Evolutionary conservation across 2,888 invertebrate species (phyloP), one percentile per base, ranked within the genome.

Genomic region (Tachina fera): DNA sequence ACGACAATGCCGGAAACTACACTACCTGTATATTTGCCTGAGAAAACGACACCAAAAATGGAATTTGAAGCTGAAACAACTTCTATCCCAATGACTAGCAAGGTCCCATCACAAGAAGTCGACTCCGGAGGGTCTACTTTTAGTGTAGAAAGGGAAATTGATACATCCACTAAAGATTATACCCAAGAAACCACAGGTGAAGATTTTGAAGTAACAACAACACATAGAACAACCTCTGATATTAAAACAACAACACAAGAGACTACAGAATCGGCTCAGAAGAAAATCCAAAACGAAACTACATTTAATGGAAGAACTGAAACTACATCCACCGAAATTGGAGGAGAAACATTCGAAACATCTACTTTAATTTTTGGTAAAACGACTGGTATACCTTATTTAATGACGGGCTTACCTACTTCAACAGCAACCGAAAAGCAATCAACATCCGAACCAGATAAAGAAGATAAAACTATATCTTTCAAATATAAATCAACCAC

Each of bases 321-420:
- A 75, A 53, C 14, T 13, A 47, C 22, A 8, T 1, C 47, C 47
- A 60, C n/a, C n/a, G 9, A 11, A 13, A 43, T 5, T 19, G 65
- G 43, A n/a, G 13, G 1, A 13, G 45, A 31, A 31, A 11, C 13
- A 22, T 56, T 61, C 51, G 75, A 80, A 65, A 84, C 70, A 1
- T 81, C 72, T 10, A 65, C 77, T 22, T 63, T 56, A 9, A 43
- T 82, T 16, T 76, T 79, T 63, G 71, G 82, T 16, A 70, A 85
- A 31, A 84, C 71, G 11, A 85, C 87, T 9, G 81, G 68, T 9
- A 85, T 86, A 47, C 82, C 85, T 2, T 82, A 86, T 71, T 60
- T 74, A 14, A 81, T 78, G 11, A 76, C 49, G 14, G 75, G 79
- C n/a, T 49, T 75, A 22, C 76, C 87, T 19, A 51, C 22, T 1